A percentile compares a stretch with the other conserved stretches of the same genome.
Evolutionary conservation across 2,113 vertebrate species (phyloP).

Genomic region (Hypomesus transpacificus): DNA sequence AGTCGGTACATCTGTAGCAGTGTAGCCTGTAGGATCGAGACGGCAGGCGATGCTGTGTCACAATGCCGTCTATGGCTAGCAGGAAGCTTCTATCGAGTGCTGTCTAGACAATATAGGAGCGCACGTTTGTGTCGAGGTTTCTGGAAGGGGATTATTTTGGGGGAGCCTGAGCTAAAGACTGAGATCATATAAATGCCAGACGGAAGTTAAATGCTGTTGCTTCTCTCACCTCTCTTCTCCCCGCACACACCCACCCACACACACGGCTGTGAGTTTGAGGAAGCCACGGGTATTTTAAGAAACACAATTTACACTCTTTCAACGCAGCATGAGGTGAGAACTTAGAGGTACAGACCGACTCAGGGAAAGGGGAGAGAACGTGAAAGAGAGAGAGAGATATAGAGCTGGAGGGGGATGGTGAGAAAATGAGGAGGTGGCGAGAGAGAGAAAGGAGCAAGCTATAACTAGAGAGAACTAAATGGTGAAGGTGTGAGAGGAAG

Average conservation of each 20-base stretch:
- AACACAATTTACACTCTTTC: conserved; percentile 69
- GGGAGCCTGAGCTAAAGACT: conserved; percentile 46
- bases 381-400: conserved; percentile 5
- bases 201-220: conserved; percentile 47
- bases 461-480: conserved; percentile 24
- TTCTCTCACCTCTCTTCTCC: conserved; percentile 17
- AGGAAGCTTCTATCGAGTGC: not conserved
- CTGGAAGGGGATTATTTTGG: not conserved
- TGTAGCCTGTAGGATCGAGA: not conserved
- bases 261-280: conserved; percentile 42
- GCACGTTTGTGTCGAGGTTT: conserved; percentile 50
- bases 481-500: not conserved
- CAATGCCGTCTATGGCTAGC: conserved; percentile 6
- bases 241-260: not conserved
- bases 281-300: conserved; percentile 70
- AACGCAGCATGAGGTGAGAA: conserved; percentile 42
- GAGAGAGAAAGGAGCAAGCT: conserved; percentile 14
- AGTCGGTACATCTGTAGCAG: conserved; percentile 22
- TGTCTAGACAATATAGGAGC: conserved; percentile 3
- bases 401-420: conserved; percentile 21
- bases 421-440: not conserved
- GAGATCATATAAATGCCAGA: conserved; percentile 43
- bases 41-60: conserved; percentile 26
- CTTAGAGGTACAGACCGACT: conserved; percentile 32
- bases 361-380: conserved; percentile 21